Base-by-base conservation (phyloP, 2,888 invertebrate genomes). In the Strigamia maritima region DNA sequence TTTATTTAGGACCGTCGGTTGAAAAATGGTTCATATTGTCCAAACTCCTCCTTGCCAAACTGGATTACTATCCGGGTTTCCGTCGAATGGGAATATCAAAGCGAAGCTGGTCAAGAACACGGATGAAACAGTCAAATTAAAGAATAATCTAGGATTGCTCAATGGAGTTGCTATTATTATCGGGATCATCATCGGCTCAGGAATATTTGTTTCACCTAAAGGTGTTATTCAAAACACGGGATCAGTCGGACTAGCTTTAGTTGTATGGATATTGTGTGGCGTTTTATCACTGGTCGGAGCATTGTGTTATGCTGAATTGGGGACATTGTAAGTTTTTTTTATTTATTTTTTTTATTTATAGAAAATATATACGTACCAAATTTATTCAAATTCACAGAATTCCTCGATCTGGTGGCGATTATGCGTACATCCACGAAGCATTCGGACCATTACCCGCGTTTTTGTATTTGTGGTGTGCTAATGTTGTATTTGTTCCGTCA, bases 101-200 rank as follows among this genome's bases (percentile, higher is more conserved):
- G 14, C 40, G 7, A 40, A 40, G 14, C 40, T 40, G 40, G 8
- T 40, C 8, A 40, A 14, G 8, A 40, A 40, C 8, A 40, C 8
- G 40, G 40, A 40, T 40, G 14, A 8, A 10, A 14, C 40, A 3
- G 24, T 94, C 14, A 90, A 93, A 83, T 87, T 97, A 85, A 94
- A 95, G 87, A 93, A 95, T 85, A 92, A 94, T 86, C 88, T 97
- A 80, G 92, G 94, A 7, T 87, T 97, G 54, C 84, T 93, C 82
- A 94, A 96, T 85, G 96, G 96, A 26, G 94, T 97, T 6, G 94
- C 94, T n/a, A 95, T 97, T 81, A 97, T 97, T 83, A 94, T 97
- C 28, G 97, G 97, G 75, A 92, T 94, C 80, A 96, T 97, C 82
- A 92, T 97, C 76, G 98, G 98, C 1, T 92, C 97, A 10, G 98